These are phyloP conservation scores for Percopsis omiscomaycus DNA, from an alignment of 2,797 vertebrate genomes.

Conservation along the genomic window DNA sequence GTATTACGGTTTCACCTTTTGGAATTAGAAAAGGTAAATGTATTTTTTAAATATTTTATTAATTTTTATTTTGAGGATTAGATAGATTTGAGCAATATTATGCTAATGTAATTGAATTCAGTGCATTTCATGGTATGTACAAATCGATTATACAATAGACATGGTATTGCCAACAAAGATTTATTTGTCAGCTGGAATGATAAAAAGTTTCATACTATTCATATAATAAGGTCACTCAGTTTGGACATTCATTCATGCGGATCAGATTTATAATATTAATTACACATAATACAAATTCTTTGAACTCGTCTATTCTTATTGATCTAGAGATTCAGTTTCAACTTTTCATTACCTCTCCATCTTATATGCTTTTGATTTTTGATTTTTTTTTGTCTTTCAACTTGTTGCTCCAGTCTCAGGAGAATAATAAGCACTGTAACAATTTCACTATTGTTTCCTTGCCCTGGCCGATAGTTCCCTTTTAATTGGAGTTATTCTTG, in stretches of 20 bases:
- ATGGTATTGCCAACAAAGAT: constrained; percentile 2
- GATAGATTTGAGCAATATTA: neutral
- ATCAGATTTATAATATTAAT: constrained; percentile 38
- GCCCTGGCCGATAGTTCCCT: constrained; percentile 80
- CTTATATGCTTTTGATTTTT: constrained; percentile 43
- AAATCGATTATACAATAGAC: neutral
- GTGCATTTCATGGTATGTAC: neutral
- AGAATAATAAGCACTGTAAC: constrained; percentile 90
- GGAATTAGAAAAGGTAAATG: constrained; percentile 99
- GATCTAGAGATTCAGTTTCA: constrained; percentile 73
- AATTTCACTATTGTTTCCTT: constrained; percentile 96
- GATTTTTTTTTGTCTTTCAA: constrained; percentile 69
- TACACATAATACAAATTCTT: constrained; percentile 36
- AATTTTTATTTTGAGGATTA: constrained; percentile 5
- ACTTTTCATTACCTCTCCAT: constrained; percentile 65
- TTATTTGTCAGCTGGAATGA: constrained; percentile 2
- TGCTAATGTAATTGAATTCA: neutral
- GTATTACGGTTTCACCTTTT: constrained; percentile 99
- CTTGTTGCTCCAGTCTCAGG: constrained; percentile 94
- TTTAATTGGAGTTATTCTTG: constrained; percentile 86
- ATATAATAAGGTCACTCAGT: constrained; percentile 36
- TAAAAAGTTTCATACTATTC: constrained; percentile 24
- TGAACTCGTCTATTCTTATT: constrained; percentile 58
- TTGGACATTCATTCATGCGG: constrained; percentile 38
- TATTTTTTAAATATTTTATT: neutral